Base-by-base conservation (phyloP, 2,113 vertebrate genomes). In the Prunella himalayana region DNA sequence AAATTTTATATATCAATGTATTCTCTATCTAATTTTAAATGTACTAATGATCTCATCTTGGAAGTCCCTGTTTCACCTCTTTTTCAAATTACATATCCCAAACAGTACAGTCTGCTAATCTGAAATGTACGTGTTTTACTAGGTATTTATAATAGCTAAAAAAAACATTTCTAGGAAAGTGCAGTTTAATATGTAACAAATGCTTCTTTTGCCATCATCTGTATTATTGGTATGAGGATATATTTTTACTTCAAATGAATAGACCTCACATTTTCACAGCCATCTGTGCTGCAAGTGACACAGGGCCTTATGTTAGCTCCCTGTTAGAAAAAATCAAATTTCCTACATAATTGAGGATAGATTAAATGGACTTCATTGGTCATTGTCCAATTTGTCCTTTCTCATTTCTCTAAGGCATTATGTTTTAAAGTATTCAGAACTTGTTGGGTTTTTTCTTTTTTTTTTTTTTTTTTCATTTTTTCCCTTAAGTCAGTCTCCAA, bases 381-480 rank as follows among this genome's bases (percentile, higher is more conserved):
- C 80, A 59, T 63, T 86, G 24, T 77, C 45, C 59, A 73, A 1
- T 83, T 77, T 49, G 23, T 76, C 17, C 21, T 47, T 91, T 91
- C 65, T 82, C 13, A 19, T 90, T 86, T 92, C 50, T 90, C 71
- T 42, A 86, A 88, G 50, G 28, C 39, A 59, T 57, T 80, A 41
- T 35, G 18, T 69, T 77, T 53, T 59, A 23, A 80, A 69, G 11
- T 37, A 51, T 27, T 51, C 13, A 59, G 18, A 64, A 69, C 9
- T 0, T 56, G 5, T 1, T 23, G 3, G 37, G 5, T 0, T 7
- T n/a, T 30, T 35, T 12, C 4, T 30, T 65, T 7, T 24, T 45
- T 7, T 51, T 70, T 54, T 42, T 20, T 28, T 3, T 1, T 42
- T 14, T 4, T 11, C 10, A 2, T 17, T n/a, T 31, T 49, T 28